phyloP scores from a whole-genome alignment of 2,113 vertebrate species.

The Lutjanus erythropterus region DNA sequence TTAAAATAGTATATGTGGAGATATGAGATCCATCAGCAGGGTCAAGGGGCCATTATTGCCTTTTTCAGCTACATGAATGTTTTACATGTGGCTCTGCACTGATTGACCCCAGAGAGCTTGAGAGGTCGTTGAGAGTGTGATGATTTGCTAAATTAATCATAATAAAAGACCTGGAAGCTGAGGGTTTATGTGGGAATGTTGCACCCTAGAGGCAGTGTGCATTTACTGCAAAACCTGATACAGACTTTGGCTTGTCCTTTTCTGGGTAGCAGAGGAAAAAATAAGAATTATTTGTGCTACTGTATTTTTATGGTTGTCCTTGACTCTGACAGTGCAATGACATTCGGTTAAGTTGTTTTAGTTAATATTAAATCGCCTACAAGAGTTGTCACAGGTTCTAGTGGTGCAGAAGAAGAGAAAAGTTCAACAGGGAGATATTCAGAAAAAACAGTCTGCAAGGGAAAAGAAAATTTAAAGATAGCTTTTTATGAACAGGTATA shows the following conservation, averaged over 20 bases:
- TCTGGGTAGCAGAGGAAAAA: background rate
- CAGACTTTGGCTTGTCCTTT: background rate
- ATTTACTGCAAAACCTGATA: conserved; percentile 43
- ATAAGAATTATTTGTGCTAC: background rate
- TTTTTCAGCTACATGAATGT: background rate
- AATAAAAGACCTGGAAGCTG: background rate
- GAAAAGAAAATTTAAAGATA: background rate
- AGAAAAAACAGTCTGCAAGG: background rate
- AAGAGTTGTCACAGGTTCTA: background rate
- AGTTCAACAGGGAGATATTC: background rate
- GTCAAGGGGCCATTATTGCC: background rate
- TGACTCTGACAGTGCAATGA: background rate
- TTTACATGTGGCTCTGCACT: background rate
- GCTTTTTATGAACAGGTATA: background rate
- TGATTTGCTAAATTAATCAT: conserved; percentile 1
- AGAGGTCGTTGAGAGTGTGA: background rate
- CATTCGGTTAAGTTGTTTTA: background rate
- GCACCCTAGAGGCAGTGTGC: conserved; percentile 60
- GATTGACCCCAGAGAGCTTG: background rate
- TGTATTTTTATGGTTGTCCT: background rate
- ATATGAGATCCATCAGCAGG: background rate
- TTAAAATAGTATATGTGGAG: background rate
- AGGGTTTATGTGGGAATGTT: conserved; percentile 32
- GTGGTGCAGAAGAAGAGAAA: background rate
- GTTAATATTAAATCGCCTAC: too few species aligned